Conservation (phyloP, 2,888 invertebrate species). For the Steromphala cineraria region DNA sequence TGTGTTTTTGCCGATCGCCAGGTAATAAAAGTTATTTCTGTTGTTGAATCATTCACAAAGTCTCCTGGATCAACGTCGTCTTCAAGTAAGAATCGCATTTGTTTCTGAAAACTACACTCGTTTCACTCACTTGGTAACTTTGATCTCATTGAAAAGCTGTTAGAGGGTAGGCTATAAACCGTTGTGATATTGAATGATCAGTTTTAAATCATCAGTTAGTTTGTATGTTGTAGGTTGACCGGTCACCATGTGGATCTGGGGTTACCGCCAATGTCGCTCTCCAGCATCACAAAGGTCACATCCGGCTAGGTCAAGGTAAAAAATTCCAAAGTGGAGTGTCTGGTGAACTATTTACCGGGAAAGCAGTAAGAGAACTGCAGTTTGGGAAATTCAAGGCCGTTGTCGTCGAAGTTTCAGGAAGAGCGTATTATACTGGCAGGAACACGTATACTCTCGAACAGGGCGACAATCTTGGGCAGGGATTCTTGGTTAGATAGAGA, state of each 20-base stretch:
- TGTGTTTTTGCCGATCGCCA: slow-evolving; percentile 74
- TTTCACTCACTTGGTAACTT: too few species aligned
- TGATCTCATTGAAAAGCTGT: too few species aligned
- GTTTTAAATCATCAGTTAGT: not conserved
- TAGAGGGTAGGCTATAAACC: too few species aligned
- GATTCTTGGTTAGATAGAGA: slow-evolving; percentile 61
- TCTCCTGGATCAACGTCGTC: too few species aligned
- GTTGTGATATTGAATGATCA: too few species aligned
- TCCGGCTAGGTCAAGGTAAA: slow-evolving; percentile 59
- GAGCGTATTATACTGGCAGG: slow-evolving; percentile 64
- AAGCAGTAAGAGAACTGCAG: slow-evolving; percentile 41
- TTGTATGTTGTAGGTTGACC: slow-evolving; percentile 69
- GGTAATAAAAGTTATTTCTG: slow-evolving; percentile 60
- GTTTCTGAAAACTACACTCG: too few species aligned
- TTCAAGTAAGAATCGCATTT: too few species aligned
- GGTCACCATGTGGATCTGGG: slow-evolving; percentile 75
- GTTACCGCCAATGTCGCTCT: slow-evolving; percentile 72
- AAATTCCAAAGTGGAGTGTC: slow-evolving; percentile 62
- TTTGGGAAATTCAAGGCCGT: slow-evolving; percentile 62
- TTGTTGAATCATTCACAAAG: too few species aligned
- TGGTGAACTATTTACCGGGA: slow-evolving; percentile 56
- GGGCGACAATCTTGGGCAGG: slow-evolving; percentile 65
- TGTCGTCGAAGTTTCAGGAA: slow-evolving; percentile 73
- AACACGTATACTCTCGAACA: slow-evolving; percentile 67
- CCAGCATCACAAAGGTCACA: slow-evolving; percentile 58